Conservation (phyloP, 2,797 vertebrate genomes). For the Propithecus deckenii region DNA sequence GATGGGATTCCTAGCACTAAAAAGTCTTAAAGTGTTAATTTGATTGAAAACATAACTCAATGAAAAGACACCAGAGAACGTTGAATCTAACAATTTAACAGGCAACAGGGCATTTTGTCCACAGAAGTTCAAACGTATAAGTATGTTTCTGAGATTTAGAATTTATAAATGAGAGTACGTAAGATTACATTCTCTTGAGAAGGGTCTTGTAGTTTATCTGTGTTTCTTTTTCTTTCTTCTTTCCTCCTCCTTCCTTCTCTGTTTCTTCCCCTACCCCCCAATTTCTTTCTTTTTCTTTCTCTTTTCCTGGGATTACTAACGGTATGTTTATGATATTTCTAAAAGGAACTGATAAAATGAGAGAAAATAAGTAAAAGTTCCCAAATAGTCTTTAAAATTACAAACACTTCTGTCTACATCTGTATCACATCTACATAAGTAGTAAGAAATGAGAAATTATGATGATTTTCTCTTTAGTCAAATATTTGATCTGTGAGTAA, state of each 20-base stretch:
- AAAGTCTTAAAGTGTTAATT: not conserved
- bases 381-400: not conserved
- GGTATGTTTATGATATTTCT: not conserved
- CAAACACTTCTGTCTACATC: not conserved
- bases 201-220: not conserved
- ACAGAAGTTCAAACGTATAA: not conserved
- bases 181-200: not conserved
- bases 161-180: not conserved
- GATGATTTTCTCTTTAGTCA: not conserved
- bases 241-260: not conserved
- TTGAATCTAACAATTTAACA: not conserved
- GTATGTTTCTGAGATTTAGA: not conserved
- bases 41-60: not conserved
- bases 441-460: not conserved
- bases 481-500: not conserved
- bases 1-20: not conserved
- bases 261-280: not conserved
- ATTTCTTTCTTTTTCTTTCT: not conserved
- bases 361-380: not conserved
- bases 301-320: not conserved
- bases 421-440: not conserved
- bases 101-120: not conserved
- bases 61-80: not conserved
- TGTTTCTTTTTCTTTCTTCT: not conserved
- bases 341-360: not conserved